Evolutionary conservation across 2,888 invertebrate species (phyloP).

Genomic region (Rhagonycha lutea): DNA sequence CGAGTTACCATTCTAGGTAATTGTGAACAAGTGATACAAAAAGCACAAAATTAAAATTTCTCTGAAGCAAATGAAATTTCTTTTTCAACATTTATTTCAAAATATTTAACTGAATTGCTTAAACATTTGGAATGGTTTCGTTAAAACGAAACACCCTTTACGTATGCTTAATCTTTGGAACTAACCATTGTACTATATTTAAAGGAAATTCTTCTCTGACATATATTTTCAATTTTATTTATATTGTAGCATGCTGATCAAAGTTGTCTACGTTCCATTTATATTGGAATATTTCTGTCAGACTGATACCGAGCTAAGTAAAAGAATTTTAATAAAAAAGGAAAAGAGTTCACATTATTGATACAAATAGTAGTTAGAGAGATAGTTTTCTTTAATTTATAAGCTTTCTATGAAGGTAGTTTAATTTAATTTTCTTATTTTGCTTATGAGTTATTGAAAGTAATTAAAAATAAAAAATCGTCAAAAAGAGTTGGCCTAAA

Average conservation of each 20-base stretch:
- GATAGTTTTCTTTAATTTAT: neutral
- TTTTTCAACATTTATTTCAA: no score
- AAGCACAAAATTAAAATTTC: no score
- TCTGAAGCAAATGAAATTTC: no score
- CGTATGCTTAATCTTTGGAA: neutral
- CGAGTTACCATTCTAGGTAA: no score
- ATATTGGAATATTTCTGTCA: neutral
- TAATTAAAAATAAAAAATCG: constrained; percentile 5
- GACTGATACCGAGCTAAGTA: no score
- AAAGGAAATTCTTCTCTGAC: neutral
- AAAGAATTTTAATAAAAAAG: neutral
- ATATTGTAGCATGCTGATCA: neutral
- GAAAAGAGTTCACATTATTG: neutral
- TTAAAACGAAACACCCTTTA: neutral
- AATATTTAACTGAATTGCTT: no score
- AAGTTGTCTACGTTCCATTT: neutral
- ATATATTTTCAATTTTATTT: neutral
- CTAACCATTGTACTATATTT: neutral
- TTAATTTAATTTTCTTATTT: neutral
- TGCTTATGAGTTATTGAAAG: neutral
- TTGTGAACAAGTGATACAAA: no score
- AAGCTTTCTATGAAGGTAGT: neutral
- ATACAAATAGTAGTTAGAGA: no score
- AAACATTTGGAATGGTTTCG: neutral
- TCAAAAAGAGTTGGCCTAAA: constrained; percentile 38